Base-by-base conservation (phyloP, 2,888 invertebrate species). In the Drosophila setosimentum region DNA sequence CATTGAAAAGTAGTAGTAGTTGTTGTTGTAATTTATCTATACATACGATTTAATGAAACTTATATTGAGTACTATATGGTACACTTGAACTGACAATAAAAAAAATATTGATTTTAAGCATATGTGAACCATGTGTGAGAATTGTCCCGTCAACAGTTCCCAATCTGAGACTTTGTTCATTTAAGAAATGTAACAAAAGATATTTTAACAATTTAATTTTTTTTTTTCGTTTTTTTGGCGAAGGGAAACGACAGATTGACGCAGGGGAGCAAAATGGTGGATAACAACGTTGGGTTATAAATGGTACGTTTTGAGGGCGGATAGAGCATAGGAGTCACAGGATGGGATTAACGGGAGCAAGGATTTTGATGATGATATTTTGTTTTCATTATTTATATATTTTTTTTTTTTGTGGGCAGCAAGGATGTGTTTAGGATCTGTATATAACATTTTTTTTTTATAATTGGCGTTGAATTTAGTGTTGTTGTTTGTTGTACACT, bases 71-170 rank as follows among this genome's bases (percentile, higher is more conserved):
- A 68, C 70, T 82, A 73, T 82, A 73, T 74, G 33, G 78, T 78
- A 73, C 75, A 78, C 68, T 72, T 77, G 67, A 67, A 61, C 54
- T 70, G 70, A 63, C 70, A 70, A 33, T 54, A 61, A 70, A 62
- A 58, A 69, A 42, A 54, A 10, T 35, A 62, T 68, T 57, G 57
- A 54, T 59, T 82, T 82, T 76, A 89, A 87, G 92, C 93, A 93
- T 92, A 92, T 93, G 91, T 92, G 92, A 93, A 93, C 92, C 90
- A 95, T 95, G 95, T 95, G 95, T 95, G 95, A 95, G 95, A 95
- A 95, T 92, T 95, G 95, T 95, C 95, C 95, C 95, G 95, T 95
- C 95, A 95, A 95, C 95, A 95, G 95, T 95, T 95, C 95, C 95
- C 95, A 96, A 96, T 96, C 95, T 96, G 95, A 94, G 94, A 93